Evolutionary conservation across 2,888 invertebrate species (phyloP), one percentile per base, ranked within the genome.

Genomic region (Operophtera brumata): DNA sequence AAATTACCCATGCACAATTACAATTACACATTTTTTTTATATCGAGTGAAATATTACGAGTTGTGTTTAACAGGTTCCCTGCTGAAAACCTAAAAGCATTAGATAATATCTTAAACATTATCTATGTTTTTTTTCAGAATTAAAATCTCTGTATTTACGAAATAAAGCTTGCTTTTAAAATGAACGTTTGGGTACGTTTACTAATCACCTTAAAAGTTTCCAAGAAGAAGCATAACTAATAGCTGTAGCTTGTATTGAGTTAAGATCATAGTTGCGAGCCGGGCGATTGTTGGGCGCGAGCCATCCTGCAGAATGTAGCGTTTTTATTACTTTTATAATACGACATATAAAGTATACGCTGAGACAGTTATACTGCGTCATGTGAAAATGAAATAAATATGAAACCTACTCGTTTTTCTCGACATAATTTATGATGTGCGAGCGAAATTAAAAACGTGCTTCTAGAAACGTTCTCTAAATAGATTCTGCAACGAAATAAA

Each of bases 291-390:
- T 67, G 67, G 67, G 62, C 47, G 42, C 44, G 36, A 57, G 62
- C 65, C 67, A 67, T 64, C 44, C 20, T 56, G 49, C 40, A 51
- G 44, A 46, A 54, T 45, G 14, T 36, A 52, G 36, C 44, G 34
- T 61, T 64, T 67, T 65, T 62, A 64, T 62, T 59, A 49, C 55
- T 59, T 61, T 54, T 54, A 57, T 60, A 59, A 62, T 59, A 59
- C 43, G 35, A 52, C 47, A 49, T 53, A 53, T 56, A 59, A 57
- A 57, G 47, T 62, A 61, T 51, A 55, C 44, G 36, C 43, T 9
- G 36, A 47, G 35, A 43, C 34, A 25, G 41, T 39, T 42, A 39
- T 47, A 57, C 12, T 54, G 43, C 35, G 37, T 26, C 43, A 47
- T 53, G 26, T 41, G 32, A 44, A 47, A 43, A 58, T 49, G 36